Conservation (phyloP, 2,888 invertebrate species). For the Lasioglossum figueresi region DNA sequence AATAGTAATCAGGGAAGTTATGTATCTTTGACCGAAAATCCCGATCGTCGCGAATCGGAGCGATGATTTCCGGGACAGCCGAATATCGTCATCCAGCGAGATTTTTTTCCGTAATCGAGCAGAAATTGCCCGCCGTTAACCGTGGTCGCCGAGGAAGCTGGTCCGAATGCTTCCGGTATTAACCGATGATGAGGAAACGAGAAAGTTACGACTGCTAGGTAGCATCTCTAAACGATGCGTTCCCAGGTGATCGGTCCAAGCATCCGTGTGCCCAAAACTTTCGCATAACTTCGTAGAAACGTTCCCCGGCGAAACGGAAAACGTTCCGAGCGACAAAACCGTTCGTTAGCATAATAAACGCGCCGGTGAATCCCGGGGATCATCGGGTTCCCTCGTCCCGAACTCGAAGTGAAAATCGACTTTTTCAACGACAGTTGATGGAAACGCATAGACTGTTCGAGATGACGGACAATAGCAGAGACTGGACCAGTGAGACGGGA, state of each 20-base stretch:
- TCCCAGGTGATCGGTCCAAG: constrained; percentile 24
- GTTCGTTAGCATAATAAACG: constrained; percentile 14
- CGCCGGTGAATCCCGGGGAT: not conserved
- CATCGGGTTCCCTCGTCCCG: not conserved
- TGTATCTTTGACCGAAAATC: not conserved
- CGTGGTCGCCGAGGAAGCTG: constrained; percentile 13
- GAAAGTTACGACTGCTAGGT: constrained; percentile 48
- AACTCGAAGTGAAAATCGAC: not conserved
- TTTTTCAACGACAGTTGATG: not conserved
- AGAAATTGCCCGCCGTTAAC: constrained; percentile 25
- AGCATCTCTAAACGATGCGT: constrained; percentile 26
- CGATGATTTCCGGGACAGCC: constrained; percentile 12
- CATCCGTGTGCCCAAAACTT: constrained; percentile 14
- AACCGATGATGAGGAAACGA: constrained; percentile 46
- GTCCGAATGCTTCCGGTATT: constrained; percentile 46
- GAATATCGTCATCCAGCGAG: not conserved
- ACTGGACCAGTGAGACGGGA: not conserved
- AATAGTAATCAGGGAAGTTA: not conserved
- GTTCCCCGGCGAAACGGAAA: not conserved
- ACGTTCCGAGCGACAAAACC: not conserved
- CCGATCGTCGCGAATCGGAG: not conserved
- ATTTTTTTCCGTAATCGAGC: constrained; percentile 26
- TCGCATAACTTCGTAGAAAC: constrained; percentile 30
- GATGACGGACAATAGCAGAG: not conserved
- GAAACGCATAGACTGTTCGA: not conserved